Conservation (phyloP, 1,140 invertebrate species). For the Neodiprion lecontei region DNA sequence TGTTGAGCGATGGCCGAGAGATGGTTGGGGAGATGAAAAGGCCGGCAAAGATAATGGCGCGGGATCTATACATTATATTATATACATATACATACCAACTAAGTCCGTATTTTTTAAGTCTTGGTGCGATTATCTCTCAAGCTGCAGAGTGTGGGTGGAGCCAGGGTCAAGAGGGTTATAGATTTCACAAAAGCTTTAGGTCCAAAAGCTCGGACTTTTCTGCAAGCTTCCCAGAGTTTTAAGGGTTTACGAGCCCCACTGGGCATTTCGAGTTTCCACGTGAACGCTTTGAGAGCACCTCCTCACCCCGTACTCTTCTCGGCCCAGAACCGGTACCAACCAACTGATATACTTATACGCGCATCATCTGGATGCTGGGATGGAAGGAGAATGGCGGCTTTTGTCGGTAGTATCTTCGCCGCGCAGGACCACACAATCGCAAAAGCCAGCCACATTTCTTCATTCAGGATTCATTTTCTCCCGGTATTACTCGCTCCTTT, state of each 20-base stretch:
- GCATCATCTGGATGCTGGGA: background rate
- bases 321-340: slow-evolving; percentile 14
- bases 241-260: slow-evolving; percentile 14
- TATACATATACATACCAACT: no score
- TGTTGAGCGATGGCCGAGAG: no score
- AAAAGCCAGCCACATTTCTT: background rate
- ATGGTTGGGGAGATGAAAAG: background rate
- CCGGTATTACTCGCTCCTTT: no score
- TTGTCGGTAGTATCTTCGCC: slow-evolving; percentile 7
- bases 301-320: slow-evolving; percentile 23
- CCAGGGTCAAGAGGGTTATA: slow-evolving; percentile 3
- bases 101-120: background rate
- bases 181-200: slow-evolving; percentile 12
- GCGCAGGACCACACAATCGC: background rate
- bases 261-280: slow-evolving; percentile 31
- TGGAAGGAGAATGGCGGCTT: background rate
- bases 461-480: background rate
- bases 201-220: slow-evolving; percentile 5
- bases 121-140: background rate
- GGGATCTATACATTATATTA: no score
- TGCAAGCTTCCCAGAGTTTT: slow-evolving; percentile 9
- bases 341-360: background rate
- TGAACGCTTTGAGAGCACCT: slow-evolving; percentile 31
- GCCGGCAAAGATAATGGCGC: background rate
- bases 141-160: background rate